phyloP scores from a whole-genome alignment of 1,140 invertebrate species.

The Scylla paramamosain region DNA sequence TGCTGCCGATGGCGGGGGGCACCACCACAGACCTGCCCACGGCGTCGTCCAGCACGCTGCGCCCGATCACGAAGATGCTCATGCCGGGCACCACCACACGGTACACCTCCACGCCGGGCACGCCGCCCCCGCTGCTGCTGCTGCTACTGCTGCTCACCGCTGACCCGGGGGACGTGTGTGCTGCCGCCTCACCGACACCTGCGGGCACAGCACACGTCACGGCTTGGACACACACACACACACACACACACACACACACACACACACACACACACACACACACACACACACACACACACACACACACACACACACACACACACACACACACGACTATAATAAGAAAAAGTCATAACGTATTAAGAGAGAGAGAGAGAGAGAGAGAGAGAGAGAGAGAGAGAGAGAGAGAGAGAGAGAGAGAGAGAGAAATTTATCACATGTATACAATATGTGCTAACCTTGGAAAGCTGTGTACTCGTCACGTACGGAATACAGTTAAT shows the following conservation, averaged over 20 bases:
- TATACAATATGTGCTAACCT: too few relatives aligned
- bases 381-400: slow-evolving; percentile 21
- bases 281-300: too few relatives aligned
- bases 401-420: neutral
- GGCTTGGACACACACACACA: too few relatives aligned
- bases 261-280: too few relatives aligned
- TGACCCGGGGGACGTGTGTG: neutral
- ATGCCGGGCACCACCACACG: neutral
- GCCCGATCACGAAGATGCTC: neutral
- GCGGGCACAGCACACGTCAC: neutral
- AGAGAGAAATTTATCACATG: neutral
- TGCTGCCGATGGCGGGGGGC: neutral
- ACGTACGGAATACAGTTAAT: too few relatives aligned
- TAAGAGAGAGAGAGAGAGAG: neutral
- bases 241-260: too few relatives aligned
- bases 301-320: too few relatives aligned
- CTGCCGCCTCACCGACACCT: neutral
- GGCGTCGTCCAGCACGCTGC: neutral
- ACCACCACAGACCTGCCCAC: neutral
- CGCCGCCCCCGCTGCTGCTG: neutral
- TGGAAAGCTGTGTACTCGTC: too few relatives aligned
- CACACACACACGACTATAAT: too few relatives aligned
- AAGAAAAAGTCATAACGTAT: too few relatives aligned
- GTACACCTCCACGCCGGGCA: neutral
- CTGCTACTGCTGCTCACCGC: neutral